These are phyloP conservation scores for Drosophila limbata DNA, from an alignment of 2,888 invertebrate species.

Conservation along the genomic window DNA sequence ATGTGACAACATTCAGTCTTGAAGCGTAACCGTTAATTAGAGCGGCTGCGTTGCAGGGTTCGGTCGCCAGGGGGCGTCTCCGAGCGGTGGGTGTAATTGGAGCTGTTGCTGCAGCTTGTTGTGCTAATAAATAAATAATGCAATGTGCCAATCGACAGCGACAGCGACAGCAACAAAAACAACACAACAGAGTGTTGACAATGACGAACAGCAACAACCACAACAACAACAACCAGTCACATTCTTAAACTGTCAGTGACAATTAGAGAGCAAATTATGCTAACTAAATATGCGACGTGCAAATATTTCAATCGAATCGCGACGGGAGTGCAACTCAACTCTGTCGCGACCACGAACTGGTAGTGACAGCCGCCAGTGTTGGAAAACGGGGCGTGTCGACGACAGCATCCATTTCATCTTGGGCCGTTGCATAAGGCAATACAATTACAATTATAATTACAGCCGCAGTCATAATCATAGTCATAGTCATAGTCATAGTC, in stretches of 20 bases:
- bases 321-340: conserved; percentile 9
- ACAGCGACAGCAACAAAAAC: conserved; percentile 19
- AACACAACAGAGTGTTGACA: conserved; percentile 26
- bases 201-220: conserved; percentile 18
- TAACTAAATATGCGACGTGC: conserved; percentile 71
- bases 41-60: conserved; percentile 38
- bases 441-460: not conserved
- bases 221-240: conserved; percentile 43
- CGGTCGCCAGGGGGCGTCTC: conserved; percentile 53
- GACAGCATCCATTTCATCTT: conserved; percentile 4
- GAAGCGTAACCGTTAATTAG: conserved; percentile 57
- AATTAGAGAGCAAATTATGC: conserved; percentile 78
- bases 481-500: too few species aligned
- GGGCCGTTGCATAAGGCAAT: conserved; percentile 12
- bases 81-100: conserved; percentile 58
- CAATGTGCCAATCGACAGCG: conserved; percentile 47
- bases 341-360: not conserved
- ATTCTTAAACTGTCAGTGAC: conserved; percentile 72
- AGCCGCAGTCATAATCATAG: conserved; percentile 7
- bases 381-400: conserved; percentile 20
- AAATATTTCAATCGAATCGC: conserved; percentile 40
- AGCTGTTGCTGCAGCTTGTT: conserved; percentile 49
- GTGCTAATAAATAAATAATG: conserved; percentile 51
- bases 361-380: conserved; percentile 13
- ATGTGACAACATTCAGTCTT: conserved; percentile 55